phyloP scores from a whole-genome alignment of 1,140 invertebrate species.

The Drosophila subpulchrella region DNA sequence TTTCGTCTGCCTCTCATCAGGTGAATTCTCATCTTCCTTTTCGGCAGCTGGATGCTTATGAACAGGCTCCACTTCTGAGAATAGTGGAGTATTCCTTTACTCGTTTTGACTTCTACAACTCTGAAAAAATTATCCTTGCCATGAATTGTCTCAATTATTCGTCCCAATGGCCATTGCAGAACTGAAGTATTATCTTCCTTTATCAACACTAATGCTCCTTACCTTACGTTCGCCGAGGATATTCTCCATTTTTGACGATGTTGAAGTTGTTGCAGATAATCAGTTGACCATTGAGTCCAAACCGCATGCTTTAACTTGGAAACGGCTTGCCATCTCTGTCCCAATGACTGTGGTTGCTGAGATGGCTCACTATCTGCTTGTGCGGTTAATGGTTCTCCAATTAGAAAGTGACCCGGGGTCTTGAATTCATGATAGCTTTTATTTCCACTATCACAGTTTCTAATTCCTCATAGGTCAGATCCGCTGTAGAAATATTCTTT shows the following conservation, averaged over 20 bases:
- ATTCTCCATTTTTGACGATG: not conserved
- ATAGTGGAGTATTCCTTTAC: too few species aligned
- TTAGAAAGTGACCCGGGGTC: not conserved
- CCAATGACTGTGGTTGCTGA: constrained; percentile 1
- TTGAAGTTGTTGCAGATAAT: constrained; percentile 1
- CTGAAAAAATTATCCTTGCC: too few species aligned
- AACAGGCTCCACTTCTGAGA: too few species aligned
- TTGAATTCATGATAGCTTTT: not conserved
- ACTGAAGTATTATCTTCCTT: too few species aligned
- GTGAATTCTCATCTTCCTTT: too few species aligned
- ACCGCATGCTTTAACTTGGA: not conserved
- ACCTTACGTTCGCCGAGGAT: not conserved
- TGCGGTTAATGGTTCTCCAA: constrained; percentile 1
- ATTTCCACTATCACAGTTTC: not conserved
- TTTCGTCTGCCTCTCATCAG: too few species aligned
- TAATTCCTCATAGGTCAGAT: constrained; percentile 6
- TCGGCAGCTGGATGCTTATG: too few species aligned
- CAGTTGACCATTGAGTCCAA: not conserved
- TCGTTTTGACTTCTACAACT: too few species aligned
- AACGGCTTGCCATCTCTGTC: not conserved
- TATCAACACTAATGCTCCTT: not conserved
- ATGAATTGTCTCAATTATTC: too few species aligned
- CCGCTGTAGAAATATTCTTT: constrained; percentile 6
- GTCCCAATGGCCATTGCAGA: too few species aligned
- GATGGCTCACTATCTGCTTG: not conserved